phyloP scores from a whole-genome alignment of 2,888 invertebrate species.

The Amphipyra berbera region DNA sequence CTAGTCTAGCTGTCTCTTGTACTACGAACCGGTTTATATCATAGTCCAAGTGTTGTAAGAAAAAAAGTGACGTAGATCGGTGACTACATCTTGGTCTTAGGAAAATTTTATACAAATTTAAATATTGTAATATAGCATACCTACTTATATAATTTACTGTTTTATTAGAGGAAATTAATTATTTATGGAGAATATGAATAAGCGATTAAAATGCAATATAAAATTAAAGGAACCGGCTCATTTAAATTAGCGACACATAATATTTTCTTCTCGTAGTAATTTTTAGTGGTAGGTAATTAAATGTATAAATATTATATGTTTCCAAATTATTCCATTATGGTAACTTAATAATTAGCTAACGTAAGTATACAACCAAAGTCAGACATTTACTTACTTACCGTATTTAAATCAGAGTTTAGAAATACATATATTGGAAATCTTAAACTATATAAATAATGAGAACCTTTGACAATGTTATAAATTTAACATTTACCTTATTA shows the following conservation, averaged over 20 bases:
- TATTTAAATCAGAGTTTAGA: slow-evolving; percentile 6
- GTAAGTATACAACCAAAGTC: not conserved
- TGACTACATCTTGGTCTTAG: slow-evolving; percentile 6
- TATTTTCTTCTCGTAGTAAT: not conserved
- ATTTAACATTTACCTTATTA: slow-evolving; percentile 35
- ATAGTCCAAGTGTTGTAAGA: slow-evolving; percentile 17
- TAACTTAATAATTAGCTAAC: not conserved
- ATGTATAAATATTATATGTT: too few relatives aligned
- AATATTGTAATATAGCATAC: slow-evolving; percentile 17
- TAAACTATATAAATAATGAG: slow-evolving; percentile 27
- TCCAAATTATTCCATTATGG: too few relatives aligned
- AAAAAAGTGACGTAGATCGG: slow-evolving; percentile 1
- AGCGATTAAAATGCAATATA: slow-evolving; percentile 23
- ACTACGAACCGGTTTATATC: slow-evolving; percentile 33
- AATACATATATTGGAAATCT: slow-evolving; percentile 8
- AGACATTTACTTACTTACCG: slow-evolving; percentile 1
- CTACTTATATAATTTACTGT: slow-evolving; percentile 30
- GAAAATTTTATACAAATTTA: slow-evolving; percentile 10
- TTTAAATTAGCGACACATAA: slow-evolving; percentile 6
- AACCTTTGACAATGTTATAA: slow-evolving; percentile 29
- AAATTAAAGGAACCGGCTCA: slow-evolving; percentile 5
- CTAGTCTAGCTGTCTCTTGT: slow-evolving; percentile 58
- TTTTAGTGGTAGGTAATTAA: not conserved
- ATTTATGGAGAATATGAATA: slow-evolving; percentile 24
- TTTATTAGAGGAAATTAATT: slow-evolving; percentile 35